A percentile compares a stretch with the other conserved stretches of the same genome.
Conservation (phyloP, 1,140 invertebrate species). For the Gryon sp. region DNA sequence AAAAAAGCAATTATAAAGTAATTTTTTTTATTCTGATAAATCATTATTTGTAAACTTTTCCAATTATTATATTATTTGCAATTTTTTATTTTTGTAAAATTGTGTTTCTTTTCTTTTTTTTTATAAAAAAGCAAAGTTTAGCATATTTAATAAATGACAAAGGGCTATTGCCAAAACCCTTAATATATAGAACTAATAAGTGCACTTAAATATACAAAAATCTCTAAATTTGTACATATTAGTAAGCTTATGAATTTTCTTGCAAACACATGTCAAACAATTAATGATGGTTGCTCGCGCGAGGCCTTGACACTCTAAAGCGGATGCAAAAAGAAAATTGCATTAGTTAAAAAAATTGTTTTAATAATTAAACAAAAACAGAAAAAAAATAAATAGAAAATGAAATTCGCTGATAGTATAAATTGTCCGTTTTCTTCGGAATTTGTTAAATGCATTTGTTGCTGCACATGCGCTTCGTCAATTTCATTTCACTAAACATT, state of each 20-base stretch:
- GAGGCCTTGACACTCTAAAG: slow-evolving; percentile 61
- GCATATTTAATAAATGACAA: slow-evolving; percentile 50
- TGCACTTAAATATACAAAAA: slow-evolving; percentile 58
- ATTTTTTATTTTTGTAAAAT: not conserved
- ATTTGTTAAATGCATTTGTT: slow-evolving; percentile 49
- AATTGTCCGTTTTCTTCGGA: too few species aligned
- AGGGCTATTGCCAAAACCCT: too few species aligned
- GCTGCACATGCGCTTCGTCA: slow-evolving; percentile 58
- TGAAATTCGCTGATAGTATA: too few species aligned
- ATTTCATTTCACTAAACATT: slow-evolving; percentile 46
- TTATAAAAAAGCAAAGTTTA: slow-evolving; percentile 10
- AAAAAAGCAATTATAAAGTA: too few species aligned
- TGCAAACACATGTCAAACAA: slow-evolving; percentile 65
- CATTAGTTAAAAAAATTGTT: too few species aligned
- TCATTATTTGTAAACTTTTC: slow-evolving; percentile 39
- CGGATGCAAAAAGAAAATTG: slow-evolving; percentile 63
- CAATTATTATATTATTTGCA: slow-evolving; percentile 35
- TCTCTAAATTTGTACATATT: slow-evolving; percentile 60
- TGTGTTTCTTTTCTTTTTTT: not conserved
- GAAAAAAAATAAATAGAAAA: too few species aligned
- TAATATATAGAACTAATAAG: too few species aligned
- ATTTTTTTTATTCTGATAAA: slow-evolving; percentile 6
- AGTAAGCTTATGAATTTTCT: slow-evolving; percentile 63
- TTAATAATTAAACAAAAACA: too few species aligned
- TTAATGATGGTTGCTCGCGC: slow-evolving; percentile 62